Percentiles rank a stretch among this genome's conserved stretches.
phyloP scores from a whole-genome alignment of 2,888 invertebrate genomes.

The Drosophila mercatorum region DNA sequence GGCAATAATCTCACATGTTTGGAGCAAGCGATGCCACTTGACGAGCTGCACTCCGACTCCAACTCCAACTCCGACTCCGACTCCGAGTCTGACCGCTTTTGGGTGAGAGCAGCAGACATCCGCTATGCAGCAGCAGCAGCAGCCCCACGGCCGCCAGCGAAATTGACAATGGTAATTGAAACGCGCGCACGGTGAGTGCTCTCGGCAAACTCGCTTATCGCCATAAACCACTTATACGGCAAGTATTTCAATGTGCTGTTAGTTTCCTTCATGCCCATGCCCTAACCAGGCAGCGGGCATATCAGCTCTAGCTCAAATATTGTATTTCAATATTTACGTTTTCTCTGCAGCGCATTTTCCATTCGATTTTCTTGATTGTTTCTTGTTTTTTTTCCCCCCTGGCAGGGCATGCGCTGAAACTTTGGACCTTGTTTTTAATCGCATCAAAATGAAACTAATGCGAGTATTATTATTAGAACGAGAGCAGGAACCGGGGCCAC shows the following conservation, averaged over 20 bases:
- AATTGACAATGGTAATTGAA: slow-evolving; percentile 73
- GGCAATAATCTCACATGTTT: slow-evolving; percentile 61
- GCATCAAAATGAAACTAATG: slow-evolving; percentile 75
- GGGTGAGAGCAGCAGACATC: slow-evolving; percentile 1
- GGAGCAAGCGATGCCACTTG: slow-evolving; percentile 47
- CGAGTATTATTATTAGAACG: slow-evolving; percentile 75
- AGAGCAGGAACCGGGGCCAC: slow-evolving; percentile 53
- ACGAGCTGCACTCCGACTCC: slow-evolving; percentile 17
- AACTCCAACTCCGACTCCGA: slow-evolving; percentile 2
- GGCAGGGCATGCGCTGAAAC: slow-evolving; percentile 21
- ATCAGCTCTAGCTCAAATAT: not conserved
- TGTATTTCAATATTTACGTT: not conserved
- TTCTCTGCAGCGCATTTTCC: slow-evolving; percentile 7
- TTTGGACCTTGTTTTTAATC: slow-evolving; percentile 67
- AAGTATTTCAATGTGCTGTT: slow-evolving; percentile 59
- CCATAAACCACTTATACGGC: slow-evolving; percentile 71
- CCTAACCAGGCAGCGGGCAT: slow-evolving; percentile 2
- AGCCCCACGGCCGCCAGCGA: slow-evolving; percentile 24
- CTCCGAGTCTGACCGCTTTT: slow-evolving; percentile 9
- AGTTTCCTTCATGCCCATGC: slow-evolving; percentile 36
- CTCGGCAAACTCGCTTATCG: slow-evolving; percentile 67
- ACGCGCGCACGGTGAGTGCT: slow-evolving; percentile 62
- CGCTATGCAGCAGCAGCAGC: slow-evolving; percentile 4
- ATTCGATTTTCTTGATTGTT: slow-evolving; percentile 10
- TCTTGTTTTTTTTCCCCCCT: not conserved